Evolutionary conservation across 2,797 vertebrate species (phyloP), one percentile per base, ranked within the genome.

Genomic region (Kryptolebias ocellatus): DNA sequence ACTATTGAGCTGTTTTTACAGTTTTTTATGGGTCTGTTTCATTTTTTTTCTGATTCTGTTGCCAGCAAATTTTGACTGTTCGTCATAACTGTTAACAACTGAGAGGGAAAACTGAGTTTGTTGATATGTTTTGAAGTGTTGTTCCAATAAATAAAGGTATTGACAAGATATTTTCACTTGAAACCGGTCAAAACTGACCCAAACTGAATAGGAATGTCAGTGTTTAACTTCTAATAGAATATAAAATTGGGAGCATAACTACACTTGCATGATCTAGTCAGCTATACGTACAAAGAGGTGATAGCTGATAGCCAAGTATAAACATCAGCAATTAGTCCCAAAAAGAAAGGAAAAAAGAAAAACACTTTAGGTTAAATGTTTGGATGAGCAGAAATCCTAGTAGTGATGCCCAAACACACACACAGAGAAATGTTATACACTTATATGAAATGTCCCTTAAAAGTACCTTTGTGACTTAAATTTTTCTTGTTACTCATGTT

Each of bases 391-490:
- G 4, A 34, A 34, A 34, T 34, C 4, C 7, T 34, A 34, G 31
- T 4, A 34, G 31, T 24, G 20, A 24, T 24, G 20, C 20, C 20
- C 31, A 34, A 34, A 34, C 8, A 37, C 34, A 34, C 4, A 47
- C 29, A 53, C 57, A 59, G 16, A 65, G 31, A 0, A 62, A 69
- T 47, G n/a, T 6, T 37, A 62, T 45, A 39, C 53, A 12, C 61
- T 45, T 50, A 29, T 49, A 18, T 2, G 58, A 16, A 45, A 5
- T 44, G 2, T 60, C 44, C 10, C 12, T 57, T 15, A 7, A 12
- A 27, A 55, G 20, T 53, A 7, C 5, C 28, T 60, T 9, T 2
- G 17, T 60, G 31, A 60, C 2, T 15, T 15, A 39, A 29, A 67
- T 47, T 59, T 46, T 47, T 10, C 0, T 4, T 54, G 51, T 55